Base-by-base conservation (phyloP, 2,888 invertebrate genomes). In the Mesoligia furuncula region DNA sequence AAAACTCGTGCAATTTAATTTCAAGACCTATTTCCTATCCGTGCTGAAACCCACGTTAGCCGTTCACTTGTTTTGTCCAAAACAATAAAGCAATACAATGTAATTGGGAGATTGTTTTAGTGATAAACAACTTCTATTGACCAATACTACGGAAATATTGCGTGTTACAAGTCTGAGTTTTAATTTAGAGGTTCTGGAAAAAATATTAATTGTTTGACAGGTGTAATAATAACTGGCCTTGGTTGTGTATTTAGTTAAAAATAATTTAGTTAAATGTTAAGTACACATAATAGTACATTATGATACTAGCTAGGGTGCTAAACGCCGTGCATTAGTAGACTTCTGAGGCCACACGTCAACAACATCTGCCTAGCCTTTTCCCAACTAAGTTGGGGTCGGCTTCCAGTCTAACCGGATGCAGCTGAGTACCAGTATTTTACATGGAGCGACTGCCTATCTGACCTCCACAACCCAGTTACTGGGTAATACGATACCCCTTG, bases 31-130 rank as follows among this genome's bases (percentile, higher is more conserved):
- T 69, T 75, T 78, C 86, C 83, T 74, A 48, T 75, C 78, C 78
- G 72, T 66, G 57, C 7, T 36, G n/a, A 31, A n/a, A 36, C 71
- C 73, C 20, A 73, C 73, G 51, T 42, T 15, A 68, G 17, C 39
- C 74, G 17, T 79, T 82, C 86, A 83, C 86, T 78, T 84, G 27
- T 62, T 65, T 73, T 85, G 45, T 45, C 48, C 45, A 64, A 71
- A 77, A 74, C 72, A 72, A 71, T 64, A 51, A 31, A 66, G 69
- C 68, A 73, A 72, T 68, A 27, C 48, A 70, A 39, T 59, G 31
- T 62, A 82, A 84, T 82, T 78, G 51, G 13, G 61, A 75, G 86
- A 84, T 86, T 83, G 64, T 67, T 27, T 79, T 51, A 79, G 66
- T 48, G 84, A 84, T 86, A 83, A 57, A 65, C 54, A 13, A 39